Base-by-base conservation (phyloP, 2,797 vertebrate genomes). In the Mus caroli region DNA sequence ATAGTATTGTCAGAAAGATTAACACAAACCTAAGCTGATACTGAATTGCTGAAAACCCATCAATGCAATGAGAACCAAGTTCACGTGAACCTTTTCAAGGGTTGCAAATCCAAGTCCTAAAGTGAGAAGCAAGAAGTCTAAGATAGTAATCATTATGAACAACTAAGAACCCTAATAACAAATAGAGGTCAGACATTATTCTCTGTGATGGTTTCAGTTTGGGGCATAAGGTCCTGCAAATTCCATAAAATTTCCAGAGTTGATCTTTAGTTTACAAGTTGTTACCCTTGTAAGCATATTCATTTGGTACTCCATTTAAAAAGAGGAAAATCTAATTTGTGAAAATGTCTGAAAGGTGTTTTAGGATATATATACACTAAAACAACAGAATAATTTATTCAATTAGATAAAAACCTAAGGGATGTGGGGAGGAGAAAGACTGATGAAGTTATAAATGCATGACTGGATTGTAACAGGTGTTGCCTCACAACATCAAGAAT, bases 11-110 rank as follows among this genome's bases (percentile, higher is more conserved):
- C 10, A 77, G 31, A 13, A 97, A 94, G 76, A 96, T 95, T 96
- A 95, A 96, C 80, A 64, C 22, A 11, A 83, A 8, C n/a, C 28
- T 92, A 84, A 93, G 37, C 80, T 89, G 62, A 91, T 91, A 96
- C 6, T 67, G n/a, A 97, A 97, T 54, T 28, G 67, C 14, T 86
- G 88, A 90, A 94, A 96, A 86, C 37, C 43, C 69, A 97, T 93
- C 43, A 86, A 1, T n/a, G 2, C 92, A 90, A 26, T 69, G 77
- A 20, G 90, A 54, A 64, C 19, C 88, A 17, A 22, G 24, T 92
- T 96, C 95, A 8, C 86, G 77, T 83, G 34, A 28, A 2, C 4
- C 34, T 54, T 56, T 88, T 95, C 43, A 89, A 46, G 71, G 75
- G 62, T 8, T 60, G 31, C 1, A 54, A 86, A 3, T n/a, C 50